Percentiles rank a stretch among this genome's conserved stretches.
These are phyloP conservation scores for Stomatorhinus walkeri DNA, from an alignment of 2,797 vertebrate genomes.

Conservation along the genomic window DNA sequence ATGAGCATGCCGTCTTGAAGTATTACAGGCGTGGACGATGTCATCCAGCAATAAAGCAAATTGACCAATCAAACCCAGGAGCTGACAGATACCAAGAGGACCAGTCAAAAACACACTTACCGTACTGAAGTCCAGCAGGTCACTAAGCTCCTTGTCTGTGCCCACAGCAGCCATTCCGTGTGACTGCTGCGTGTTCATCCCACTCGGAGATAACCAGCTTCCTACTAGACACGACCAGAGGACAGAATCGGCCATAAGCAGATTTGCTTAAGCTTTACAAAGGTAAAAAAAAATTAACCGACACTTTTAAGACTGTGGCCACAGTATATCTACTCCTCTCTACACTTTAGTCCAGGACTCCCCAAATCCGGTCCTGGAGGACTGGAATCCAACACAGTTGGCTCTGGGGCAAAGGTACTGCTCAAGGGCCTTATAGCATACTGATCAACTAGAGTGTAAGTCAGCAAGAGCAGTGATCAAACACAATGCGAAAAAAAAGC, in stretches of 20 bases:
- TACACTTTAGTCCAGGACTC: neutral
- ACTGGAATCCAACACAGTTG: neutral
- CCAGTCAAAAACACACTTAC: slow-evolving; percentile 61
- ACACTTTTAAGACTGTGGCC: neutral
- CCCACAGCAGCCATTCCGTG: slow-evolving; percentile 89
- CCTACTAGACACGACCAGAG: slow-evolving; percentile 26
- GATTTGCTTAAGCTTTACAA: neutral
- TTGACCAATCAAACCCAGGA: neutral
- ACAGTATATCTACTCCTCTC: neutral
- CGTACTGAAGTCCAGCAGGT: slow-evolving; percentile 96
- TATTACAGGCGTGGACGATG: neutral
- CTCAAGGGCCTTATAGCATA: neutral
- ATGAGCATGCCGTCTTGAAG: neutral
- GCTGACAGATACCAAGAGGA: neutral
- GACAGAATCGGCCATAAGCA: neutral
- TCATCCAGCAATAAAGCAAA: neutral
- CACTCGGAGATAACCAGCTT: slow-evolving; percentile 59
- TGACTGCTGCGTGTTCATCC: slow-evolving; percentile 41
- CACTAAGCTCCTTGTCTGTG: slow-evolving; percentile 95
- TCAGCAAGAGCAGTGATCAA: neutral
- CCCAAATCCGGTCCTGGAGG: neutral
- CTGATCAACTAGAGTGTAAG: neutral
- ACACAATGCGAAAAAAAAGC: neutral
- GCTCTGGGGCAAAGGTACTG: neutral
- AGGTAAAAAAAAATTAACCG: neutral